Evolutionary conservation across 2,888 invertebrate genomes (phyloP).

Genomic region (Tachina grossa): DNA sequence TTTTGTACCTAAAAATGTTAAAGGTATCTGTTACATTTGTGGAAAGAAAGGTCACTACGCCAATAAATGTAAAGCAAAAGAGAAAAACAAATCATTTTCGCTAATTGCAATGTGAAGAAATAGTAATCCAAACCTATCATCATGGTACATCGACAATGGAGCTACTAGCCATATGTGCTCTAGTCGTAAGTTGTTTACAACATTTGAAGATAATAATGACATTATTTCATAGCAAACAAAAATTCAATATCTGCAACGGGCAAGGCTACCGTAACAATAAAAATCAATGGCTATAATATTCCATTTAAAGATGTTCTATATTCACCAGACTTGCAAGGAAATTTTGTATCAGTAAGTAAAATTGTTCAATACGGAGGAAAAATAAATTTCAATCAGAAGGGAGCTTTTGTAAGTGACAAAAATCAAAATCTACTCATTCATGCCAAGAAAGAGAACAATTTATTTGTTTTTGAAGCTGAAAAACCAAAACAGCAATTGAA

Average conservation of each 20-base stretch:
- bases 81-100: slow-evolving; percentile 3
- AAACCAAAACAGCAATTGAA: slow-evolving; percentile 22
- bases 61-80: not conserved
- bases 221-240: slow-evolving; percentile 4
- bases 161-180: not conserved
- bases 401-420: slow-evolving; percentile 14
- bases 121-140: not conserved
- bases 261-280: slow-evolving; percentile 17
- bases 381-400: slow-evolving; percentile 39
- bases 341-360: slow-evolving; percentile 60
- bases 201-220: slow-evolving; percentile 2
- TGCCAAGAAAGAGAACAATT: slow-evolving; percentile 17
- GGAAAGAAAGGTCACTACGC: not conserved
- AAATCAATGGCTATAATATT: slow-evolving; percentile 19
- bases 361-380: slow-evolving; percentile 38
- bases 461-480: slow-evolving; percentile 12
- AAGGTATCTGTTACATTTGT: not conserved
- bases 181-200: not conserved
- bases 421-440: too few species aligned
- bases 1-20: not conserved
- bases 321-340: slow-evolving; percentile 51
- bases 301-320: slow-evolving; percentile 38
- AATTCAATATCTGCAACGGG: not conserved
- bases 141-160: not conserved
- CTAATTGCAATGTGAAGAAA: slow-evolving; percentile 29